Percentiles rank a stretch among this genome's conserved stretches.
Conservation (phyloP, 2,888 invertebrate genomes). For the Drosophila atripex region DNA sequence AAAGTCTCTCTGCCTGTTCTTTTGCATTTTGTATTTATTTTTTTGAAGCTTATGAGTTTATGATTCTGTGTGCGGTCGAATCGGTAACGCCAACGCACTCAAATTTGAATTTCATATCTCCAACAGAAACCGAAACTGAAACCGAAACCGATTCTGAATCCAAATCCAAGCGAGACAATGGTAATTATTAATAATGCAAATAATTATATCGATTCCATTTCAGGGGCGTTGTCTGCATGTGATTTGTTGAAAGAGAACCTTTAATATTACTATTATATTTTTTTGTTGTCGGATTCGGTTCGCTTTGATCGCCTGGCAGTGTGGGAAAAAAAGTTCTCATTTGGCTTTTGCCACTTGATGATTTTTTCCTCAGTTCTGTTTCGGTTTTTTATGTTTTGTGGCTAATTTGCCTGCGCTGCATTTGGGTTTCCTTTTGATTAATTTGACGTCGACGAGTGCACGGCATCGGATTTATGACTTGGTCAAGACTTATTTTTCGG, state of each 20-base stretch:
- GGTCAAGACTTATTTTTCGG: constrained; percentile 30
- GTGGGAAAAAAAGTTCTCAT: constrained; percentile 71
- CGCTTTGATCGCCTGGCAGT: constrained; percentile 61
- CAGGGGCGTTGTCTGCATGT: constrained; percentile 70
- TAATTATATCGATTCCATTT: constrained; percentile 77
- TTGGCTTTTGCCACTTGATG: constrained; percentile 65
- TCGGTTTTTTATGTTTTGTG: constrained; percentile 22
- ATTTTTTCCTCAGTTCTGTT: constrained; percentile 33
- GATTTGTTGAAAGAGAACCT: constrained; percentile 41
- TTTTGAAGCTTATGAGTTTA: constrained; percentile 14
- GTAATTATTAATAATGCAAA: constrained; percentile 79
- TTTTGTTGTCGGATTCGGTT: constrained; percentile 21
- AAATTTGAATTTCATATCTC: constrained; percentile 39
- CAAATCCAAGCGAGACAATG: constrained; percentile 63
- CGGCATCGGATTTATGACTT: constrained; percentile 69
- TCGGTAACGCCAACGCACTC: constrained; percentile 69
- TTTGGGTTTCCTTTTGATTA: constrained; percentile 67
- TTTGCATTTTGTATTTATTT: constrained; percentile 56
- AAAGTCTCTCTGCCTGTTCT: constrained; percentile 52
- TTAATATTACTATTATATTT: constrained; percentile 43
- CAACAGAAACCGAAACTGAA: constrained; percentile 17
- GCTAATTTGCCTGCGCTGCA: constrained; percentile 74
- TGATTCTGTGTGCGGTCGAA: constrained; percentile 57
- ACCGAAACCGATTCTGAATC: constrained; percentile 22
- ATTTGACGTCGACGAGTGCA: constrained; percentile 78